Conservation (phyloP, 2,113 vertebrate genomes). For the Melanotaenia duboulayi region DNA sequence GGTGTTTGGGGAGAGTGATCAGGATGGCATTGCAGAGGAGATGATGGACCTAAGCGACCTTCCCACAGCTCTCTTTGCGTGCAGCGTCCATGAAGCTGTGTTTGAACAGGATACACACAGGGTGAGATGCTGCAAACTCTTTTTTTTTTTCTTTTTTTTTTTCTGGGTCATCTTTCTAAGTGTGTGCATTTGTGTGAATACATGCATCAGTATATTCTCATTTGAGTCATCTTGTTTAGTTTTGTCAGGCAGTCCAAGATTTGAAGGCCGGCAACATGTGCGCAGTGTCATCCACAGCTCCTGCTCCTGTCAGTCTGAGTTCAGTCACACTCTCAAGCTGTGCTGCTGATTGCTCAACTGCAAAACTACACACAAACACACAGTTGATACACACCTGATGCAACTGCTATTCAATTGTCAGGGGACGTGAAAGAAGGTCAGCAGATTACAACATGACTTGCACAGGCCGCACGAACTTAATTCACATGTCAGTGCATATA, state of each 20-base stretch:
- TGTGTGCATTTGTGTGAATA: slow-evolving; percentile 18
- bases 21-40: slow-evolving; percentile 84
- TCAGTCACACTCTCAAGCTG: slow-evolving; percentile 40
- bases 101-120: slow-evolving; percentile 88
- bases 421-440: slow-evolving; percentile 21
- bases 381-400: slow-evolving; percentile 31
- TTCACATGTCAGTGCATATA: slow-evolving; percentile 21
- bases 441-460: slow-evolving; percentile 32
- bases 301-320: slow-evolving; percentile 32
- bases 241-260: slow-evolving; percentile 25
- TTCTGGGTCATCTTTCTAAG: slow-evolving; percentile 2
- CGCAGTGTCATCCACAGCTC: slow-evolving; percentile 48
- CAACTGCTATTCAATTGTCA: slow-evolving; percentile 42
- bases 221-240: slow-evolving; percentile 41
- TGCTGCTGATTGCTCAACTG: slow-evolving; percentile 9
- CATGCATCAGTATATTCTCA: slow-evolving; percentile 4
- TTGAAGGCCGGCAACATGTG: slow-evolving; percentile 39
- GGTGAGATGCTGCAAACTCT: slow-evolving; percentile 77
- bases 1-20: slow-evolving; percentile 92
- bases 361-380: slow-evolving; percentile 16
- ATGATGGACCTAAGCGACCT: slow-evolving; percentile 96
- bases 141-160: background rate
- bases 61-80: slow-evolving; percentile 92
- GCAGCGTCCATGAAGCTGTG: slow-evolving; percentile 88
- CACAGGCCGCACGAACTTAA: slow-evolving; percentile 25